Percentiles rank a stretch among this genome's conserved stretches.
These are phyloP conservation scores for Gorsachius magnificus DNA, from an alignment of 2,797 vertebrate genomes.

Conservation along the genomic window DNA sequence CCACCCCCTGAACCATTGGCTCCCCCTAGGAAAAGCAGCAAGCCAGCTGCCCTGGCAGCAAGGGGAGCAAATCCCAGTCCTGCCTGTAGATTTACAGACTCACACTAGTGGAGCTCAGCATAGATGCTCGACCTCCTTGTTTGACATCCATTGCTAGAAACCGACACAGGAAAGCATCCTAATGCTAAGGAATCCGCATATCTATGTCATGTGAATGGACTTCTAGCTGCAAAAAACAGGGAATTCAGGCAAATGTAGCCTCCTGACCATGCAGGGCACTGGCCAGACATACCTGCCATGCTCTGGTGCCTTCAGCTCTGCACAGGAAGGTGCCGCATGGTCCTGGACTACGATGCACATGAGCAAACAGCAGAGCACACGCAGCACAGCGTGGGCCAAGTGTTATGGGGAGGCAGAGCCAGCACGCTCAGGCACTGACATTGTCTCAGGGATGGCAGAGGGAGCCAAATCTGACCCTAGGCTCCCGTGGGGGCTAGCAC, in stretches of 20 bases:
- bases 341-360: accelerated
- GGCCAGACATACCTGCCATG: background rate
- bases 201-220: background rate
- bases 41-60: background rate
- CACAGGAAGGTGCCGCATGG: accelerated
- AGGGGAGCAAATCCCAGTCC: background rate
- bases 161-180: background rate
- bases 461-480: background rate
- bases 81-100: background rate
- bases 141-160: background rate
- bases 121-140: background rate
- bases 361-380: accelerated
- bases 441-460: background rate
- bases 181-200: background rate
- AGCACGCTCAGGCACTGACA: background rate
- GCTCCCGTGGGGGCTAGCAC: accelerated
- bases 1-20: accelerated
- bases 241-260: background rate
- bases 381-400: background rate
- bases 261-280: accelerated
- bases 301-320: background rate
- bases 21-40: background rate
- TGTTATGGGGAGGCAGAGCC: background rate
- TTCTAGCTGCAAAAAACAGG: background rate
- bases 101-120: background rate